phyloP scores from a whole-genome alignment of 2,797 vertebrate species.

The Siniperca scherzeri region DNA sequence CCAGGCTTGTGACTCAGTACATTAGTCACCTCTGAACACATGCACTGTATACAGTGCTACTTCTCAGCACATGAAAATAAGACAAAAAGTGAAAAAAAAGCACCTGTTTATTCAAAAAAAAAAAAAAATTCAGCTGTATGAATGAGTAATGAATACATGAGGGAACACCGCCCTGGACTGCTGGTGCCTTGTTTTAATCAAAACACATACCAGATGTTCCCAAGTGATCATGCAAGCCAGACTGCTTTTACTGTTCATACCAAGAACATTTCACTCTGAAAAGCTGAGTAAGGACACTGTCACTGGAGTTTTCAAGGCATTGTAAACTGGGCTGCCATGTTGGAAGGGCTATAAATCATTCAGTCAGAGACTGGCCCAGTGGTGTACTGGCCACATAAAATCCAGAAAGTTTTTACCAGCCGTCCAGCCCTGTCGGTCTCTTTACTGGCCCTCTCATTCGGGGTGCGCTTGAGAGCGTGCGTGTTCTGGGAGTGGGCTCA shows the following conservation, averaged over 20 bases:
- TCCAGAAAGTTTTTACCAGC: too few species aligned
- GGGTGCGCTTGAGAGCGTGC: too few species aligned
- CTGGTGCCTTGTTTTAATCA: constrained; percentile 40
- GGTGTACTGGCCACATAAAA: background rate
- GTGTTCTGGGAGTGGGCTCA: too few species aligned
- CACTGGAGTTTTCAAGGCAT: constrained; percentile 10
- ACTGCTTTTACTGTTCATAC: constrained; percentile 23
- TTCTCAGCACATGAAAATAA: background rate
- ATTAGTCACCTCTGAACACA: constrained; percentile 43
- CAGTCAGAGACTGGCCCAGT: background rate
- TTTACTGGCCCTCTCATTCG: too few species aligned
- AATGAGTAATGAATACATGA: constrained; percentile 48
- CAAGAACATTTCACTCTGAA: constrained; percentile 17
- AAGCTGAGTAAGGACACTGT: constrained; percentile 29
- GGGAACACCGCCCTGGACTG: constrained; percentile 13
- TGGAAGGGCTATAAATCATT: constrained; percentile 23
- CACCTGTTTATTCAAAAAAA: constrained; percentile 23
- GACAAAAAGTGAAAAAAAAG: background rate
- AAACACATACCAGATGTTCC: constrained; percentile 41
- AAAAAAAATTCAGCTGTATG: constrained; percentile 1
- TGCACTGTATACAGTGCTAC: background rate
- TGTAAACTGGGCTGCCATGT: constrained; percentile 6
- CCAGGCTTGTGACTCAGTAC: constrained; percentile 51
- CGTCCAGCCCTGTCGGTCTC: too few species aligned
- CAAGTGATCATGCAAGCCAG: constrained; percentile 9